Conservation (phyloP, 2,797 vertebrate species). For the Leptatherina wallacei region DNA sequence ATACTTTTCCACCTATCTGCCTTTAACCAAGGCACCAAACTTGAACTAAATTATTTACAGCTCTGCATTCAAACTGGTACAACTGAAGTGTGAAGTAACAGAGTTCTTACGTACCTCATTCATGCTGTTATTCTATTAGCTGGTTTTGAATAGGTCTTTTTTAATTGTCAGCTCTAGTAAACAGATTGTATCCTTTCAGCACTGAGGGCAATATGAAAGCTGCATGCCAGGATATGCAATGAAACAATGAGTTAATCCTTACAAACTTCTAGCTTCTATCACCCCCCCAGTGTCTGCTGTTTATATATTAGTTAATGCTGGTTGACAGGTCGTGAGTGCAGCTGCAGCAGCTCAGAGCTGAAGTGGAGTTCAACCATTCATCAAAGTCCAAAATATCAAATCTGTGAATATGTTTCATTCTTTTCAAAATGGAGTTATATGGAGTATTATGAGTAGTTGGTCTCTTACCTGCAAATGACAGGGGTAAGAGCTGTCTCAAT, state of each 20-base stretch:
- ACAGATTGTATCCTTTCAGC: not conserved
- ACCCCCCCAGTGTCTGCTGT: not conserved
- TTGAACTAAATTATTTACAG: not conserved
- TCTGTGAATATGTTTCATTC: not conserved
- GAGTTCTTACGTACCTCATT: not conserved
- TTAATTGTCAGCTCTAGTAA: not conserved
- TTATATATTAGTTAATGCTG: conserved; percentile 8
- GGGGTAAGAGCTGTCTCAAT: no score
- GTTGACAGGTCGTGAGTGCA: conserved; percentile 19
- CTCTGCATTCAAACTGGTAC: not conserved
- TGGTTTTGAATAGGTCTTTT: not conserved
- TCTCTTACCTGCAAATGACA: no score
- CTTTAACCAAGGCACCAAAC: not conserved
- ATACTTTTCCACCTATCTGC: not conserved
- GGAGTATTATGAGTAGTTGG: no score
- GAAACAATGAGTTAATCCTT: not conserved
- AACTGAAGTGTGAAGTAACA: not conserved
- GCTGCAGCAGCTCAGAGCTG: conserved; percentile 36
- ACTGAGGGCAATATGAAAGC: conserved; percentile 4
- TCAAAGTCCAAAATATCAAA: conserved; percentile 50
- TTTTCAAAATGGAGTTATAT: no score
- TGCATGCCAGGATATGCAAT: not conserved
- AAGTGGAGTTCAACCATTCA: conserved; percentile 70
- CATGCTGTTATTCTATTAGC: not conserved
- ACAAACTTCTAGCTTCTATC: not conserved